These are phyloP conservation scores for Bos indicus DNA, from an alignment of 2,113 vertebrate genomes.

Conservation along the genomic window DNA sequence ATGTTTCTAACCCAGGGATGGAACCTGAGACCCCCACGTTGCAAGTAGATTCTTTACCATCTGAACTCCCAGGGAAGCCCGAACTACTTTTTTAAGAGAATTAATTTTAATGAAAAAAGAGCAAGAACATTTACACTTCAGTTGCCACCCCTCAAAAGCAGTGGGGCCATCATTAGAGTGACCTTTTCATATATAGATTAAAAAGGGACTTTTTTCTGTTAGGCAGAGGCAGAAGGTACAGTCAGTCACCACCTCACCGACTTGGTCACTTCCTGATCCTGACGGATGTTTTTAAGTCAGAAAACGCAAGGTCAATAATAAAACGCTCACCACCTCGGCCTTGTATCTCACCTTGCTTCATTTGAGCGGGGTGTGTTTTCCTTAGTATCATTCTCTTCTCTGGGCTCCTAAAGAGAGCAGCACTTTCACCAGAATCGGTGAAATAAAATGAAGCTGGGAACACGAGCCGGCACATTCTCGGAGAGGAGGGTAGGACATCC, in stretches of 20 bases:
- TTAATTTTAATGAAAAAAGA: slow-evolving; percentile 3
- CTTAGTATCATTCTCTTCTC: background rate
- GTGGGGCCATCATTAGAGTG: background rate
- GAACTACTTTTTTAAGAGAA: background rate
- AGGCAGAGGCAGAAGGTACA: background rate
- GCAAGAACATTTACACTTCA: background rate
- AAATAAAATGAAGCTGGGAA: background rate
- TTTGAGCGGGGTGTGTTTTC: background rate
- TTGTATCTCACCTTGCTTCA: background rate
- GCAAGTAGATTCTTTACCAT: background rate
- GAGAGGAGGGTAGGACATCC: background rate
- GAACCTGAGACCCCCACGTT: background rate
- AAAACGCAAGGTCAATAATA: background rate
- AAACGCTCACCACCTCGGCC: background rate
- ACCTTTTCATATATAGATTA: background rate
- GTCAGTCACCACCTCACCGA: background rate
- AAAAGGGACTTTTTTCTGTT: background rate
- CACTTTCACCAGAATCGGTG: background rate
- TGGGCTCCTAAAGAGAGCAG: background rate
- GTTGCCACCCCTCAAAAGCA: background rate
- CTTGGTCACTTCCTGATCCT: background rate
- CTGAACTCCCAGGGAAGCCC: background rate
- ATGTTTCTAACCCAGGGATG: background rate
- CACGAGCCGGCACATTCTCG: accelerated
- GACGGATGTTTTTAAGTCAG: background rate